These are phyloP conservation scores for Syrphus vitripennis DNA, from an alignment of 2,888 invertebrate species.

Conservation along the genomic window DNA sequence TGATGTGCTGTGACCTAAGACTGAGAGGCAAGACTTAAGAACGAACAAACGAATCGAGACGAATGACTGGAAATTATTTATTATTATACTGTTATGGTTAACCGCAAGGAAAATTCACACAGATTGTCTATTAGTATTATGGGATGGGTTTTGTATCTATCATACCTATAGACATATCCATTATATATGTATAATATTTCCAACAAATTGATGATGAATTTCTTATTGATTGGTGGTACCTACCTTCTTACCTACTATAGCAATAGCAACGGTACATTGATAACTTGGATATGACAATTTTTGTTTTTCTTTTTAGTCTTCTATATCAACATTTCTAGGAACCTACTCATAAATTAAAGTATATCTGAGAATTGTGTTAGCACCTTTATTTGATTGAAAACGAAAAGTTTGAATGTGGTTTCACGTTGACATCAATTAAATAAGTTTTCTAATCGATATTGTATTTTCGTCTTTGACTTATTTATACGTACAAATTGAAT, in stretches of 20 bases:
- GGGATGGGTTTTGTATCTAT: conserved; percentile 10
- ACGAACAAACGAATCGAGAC: background rate
- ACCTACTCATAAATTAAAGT: background rate
- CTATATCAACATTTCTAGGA: background rate
- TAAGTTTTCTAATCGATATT: conserved; percentile 21
- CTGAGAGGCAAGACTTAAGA: conserved; percentile 12
- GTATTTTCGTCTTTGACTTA: background rate
- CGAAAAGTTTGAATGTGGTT: background rate
- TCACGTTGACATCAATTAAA: background rate
- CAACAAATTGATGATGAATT: conserved; percentile 56
- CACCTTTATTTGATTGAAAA: conserved; percentile 45
- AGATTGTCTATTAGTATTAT: conserved; percentile 43
- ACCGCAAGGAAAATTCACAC: conserved; percentile 64
- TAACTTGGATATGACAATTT: conserved; percentile 50
- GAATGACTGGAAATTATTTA: conserved; percentile 66
- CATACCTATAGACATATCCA: background rate
- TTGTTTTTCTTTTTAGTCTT: background rate
- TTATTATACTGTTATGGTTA: conserved; percentile 62
- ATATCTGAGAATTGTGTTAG: conserved; percentile 16
- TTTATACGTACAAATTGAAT: background rate
- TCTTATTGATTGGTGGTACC: conserved; percentile 51
- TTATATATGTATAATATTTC: background rate
- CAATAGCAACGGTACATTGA: too few species aligned
- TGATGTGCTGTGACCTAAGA: conserved; percentile 11
- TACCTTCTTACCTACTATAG: background rate